Evolutionary conservation across 53 echinoderm and acorn worm species (phyloP), one percentile per base, ranked within the genome.

Genomic region (Mesocentrotus franciscanus): DNA sequence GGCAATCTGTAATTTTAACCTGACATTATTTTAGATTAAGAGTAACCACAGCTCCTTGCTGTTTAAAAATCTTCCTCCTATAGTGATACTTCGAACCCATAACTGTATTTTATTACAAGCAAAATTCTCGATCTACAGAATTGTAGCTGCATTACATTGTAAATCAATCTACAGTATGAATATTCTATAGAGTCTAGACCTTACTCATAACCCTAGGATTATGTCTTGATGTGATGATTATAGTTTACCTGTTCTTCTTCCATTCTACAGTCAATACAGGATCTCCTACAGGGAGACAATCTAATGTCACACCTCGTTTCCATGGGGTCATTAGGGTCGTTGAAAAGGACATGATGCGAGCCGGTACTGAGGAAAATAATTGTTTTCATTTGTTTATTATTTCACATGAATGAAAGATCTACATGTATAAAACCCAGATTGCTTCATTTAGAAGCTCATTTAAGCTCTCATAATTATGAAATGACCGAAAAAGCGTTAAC

Each of bases 301-400:
- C 98, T 93, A 99, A 61, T 7, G 93, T 92, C 29, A 99, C 96
- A 59, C 97, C 97, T 33, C 96, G 96, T 92, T 97, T 96, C 99
- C 99, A 99, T 10, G 97, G 97, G 9, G 98, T 95, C 18, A 96
- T 94, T 30, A 98, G 81, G 1, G 97, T 97, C 26, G 91, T 96
- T 0, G 99, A 97, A 71, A 99, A 99, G 5, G 99, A 99, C 96
- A 97, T 96, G 17, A 99, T 97, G 36, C 99, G 94, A 39, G 99
- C 99, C 24, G 99, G 97, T 58, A 97, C 99, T 99, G 95, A 30
- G 85, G 32, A 83, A 26, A 76, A 79, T 18, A 58, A 90, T 13
- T 6, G 60, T 24, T 55, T 24, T 9, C 85, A 85, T 74, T 30
- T 10, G 32, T 30, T 62, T 16, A 30, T 32, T 74, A 30, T 74